Percentiles rank a stretch among this genome's conserved stretches.
phyloP scores from a whole-genome alignment of 2,888 invertebrate genomes.

The Eupithecia vulgata region DNA sequence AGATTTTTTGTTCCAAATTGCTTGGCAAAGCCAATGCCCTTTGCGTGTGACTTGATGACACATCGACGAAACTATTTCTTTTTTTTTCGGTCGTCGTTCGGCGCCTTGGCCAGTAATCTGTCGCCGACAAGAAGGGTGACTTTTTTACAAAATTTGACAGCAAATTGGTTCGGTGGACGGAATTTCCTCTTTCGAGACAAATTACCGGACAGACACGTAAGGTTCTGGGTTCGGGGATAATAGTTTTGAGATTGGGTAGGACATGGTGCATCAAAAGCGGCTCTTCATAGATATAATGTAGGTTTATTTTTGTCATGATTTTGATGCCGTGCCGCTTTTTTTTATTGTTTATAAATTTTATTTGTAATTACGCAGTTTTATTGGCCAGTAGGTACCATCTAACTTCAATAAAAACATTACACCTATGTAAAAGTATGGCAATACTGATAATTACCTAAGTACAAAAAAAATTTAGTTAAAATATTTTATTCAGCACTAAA shows the following conservation, averaged over 20 bases:
- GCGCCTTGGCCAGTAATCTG: conserved; percentile 73
- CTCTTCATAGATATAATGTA: background rate
- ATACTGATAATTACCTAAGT: too few relatives aligned
- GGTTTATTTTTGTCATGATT: background rate
- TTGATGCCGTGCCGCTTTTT: background rate
- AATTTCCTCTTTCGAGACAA: conserved; percentile 46
- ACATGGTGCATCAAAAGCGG: background rate
- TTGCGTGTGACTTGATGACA: conserved; percentile 72
- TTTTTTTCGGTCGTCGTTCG: conserved; percentile 51
- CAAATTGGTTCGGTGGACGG: conserved; percentile 55
- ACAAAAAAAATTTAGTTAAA: too few relatives aligned
- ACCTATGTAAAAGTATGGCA: too few relatives aligned
- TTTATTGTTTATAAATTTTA: too few relatives aligned
- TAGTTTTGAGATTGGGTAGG: conserved; percentile 18
- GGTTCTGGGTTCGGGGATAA: conserved; percentile 19
- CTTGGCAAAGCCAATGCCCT: conserved; percentile 56
- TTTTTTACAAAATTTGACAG: conserved; percentile 58
- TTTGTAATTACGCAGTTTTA: too few relatives aligned
- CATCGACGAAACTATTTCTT: conserved; percentile 64
- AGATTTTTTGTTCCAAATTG: conserved; percentile 44
- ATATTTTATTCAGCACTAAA: too few relatives aligned
- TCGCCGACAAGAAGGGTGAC: conserved; percentile 57
- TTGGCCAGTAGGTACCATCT: too few relatives aligned
- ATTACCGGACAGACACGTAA: conserved; percentile 46
- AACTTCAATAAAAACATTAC: too few relatives aligned